These are phyloP conservation scores for Brachionus manjavacas DNA, from an alignment of 1,140 invertebrate genomes.

Conservation along the genomic window DNA sequence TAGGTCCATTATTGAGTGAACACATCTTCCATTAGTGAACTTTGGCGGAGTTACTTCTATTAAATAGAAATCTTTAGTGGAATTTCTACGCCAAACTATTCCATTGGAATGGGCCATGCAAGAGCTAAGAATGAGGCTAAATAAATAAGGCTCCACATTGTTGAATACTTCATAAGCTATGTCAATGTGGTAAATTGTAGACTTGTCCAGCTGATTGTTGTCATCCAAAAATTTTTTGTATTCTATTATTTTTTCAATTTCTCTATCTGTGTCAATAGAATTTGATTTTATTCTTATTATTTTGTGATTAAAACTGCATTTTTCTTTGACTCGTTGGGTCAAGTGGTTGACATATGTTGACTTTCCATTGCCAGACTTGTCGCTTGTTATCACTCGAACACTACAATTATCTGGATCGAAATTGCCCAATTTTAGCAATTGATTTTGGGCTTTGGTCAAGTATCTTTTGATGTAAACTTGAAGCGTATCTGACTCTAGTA, in stretches of 20 bases:
- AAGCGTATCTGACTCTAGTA: not conserved
- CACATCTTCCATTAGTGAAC: not conserved
- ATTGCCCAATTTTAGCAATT: not conserved
- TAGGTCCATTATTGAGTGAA: constrained; percentile 1
- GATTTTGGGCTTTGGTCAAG: not conserved
- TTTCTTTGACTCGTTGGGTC: not conserved
- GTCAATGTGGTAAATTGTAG: constrained; percentile 34
- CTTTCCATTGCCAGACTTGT: constrained; percentile 29
- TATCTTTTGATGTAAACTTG: not conserved
- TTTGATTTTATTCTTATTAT: constrained; percentile 32
- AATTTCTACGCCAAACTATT: not conserved
- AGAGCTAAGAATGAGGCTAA: not conserved
- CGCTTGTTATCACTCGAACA: not conserved
- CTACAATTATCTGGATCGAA: constrained; percentile 2
- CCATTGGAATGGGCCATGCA: constrained; percentile 25
- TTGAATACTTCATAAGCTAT: constrained; percentile 28
- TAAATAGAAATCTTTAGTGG: not conserved
- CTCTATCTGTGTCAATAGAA: not conserved
- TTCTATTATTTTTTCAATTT: constrained; percentile 22
- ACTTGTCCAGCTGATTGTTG: not conserved
- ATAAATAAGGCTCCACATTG: constrained; percentile 19
- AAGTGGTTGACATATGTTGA: constrained; percentile 2
- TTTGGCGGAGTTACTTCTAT: constrained; percentile 26
- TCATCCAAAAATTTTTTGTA: not conserved
- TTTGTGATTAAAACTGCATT: not conserved